phyloP scores from a whole-genome alignment of 2,113 vertebrate genomes.

The Haemorhous mexicanus region DNA sequence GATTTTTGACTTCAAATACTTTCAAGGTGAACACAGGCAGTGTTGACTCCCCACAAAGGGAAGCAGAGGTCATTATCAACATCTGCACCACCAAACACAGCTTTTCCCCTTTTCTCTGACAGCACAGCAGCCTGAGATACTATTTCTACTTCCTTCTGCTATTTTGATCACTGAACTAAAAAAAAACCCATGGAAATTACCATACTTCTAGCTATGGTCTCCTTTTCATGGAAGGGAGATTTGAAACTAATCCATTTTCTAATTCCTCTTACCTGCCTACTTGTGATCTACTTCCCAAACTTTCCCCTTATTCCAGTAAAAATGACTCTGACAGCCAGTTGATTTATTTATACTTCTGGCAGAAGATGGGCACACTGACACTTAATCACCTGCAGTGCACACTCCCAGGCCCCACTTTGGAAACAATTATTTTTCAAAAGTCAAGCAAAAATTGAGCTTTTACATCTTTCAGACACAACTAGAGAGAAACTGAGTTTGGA shows the following conservation, averaged over 20 bases:
- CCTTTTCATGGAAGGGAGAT: background rate
- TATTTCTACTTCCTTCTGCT: background rate
- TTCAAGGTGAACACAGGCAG: background rate
- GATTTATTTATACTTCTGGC: background rate
- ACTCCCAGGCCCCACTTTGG: background rate
- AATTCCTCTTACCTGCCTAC: background rate
- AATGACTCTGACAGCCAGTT: background rate
- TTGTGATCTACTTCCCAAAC: background rate
- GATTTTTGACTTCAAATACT: background rate
- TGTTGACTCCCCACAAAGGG: background rate
- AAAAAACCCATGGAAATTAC: background rate
- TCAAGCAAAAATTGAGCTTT: background rate
- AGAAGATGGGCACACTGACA: background rate
- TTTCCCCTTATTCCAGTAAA: background rate
- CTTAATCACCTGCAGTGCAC: background rate
- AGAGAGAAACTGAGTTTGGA: rapidly evolving
- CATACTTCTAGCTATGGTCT: background rate
- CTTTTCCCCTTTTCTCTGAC: background rate
- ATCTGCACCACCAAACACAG: background rate
- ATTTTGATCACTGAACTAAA: background rate
- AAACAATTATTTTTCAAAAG: background rate
- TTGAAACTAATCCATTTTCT: background rate
- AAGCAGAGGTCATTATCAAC: background rate
- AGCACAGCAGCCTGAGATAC: background rate
- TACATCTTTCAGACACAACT: background rate